phyloP scores from a whole-genome alignment of 2,888 invertebrate genomes.

The Pogonocherus hispidulus region DNA sequence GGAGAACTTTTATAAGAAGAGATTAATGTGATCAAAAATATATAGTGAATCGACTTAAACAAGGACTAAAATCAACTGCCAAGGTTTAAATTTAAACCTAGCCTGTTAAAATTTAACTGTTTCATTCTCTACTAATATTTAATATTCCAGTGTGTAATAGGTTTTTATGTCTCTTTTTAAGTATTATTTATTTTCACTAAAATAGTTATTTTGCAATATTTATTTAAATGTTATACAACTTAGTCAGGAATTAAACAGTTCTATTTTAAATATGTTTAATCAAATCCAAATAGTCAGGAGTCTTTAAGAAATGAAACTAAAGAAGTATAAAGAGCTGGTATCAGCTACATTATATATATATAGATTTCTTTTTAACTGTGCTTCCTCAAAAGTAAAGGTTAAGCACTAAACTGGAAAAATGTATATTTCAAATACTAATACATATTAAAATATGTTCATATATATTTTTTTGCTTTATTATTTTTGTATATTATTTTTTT shows the following conservation, averaged over 20 bases:
- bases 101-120: slow-evolving; percentile 38
- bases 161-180: slow-evolving; percentile 13
- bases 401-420: slow-evolving; percentile 42
- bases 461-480: slow-evolving; percentile 26
- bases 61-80: slow-evolving; percentile 49
- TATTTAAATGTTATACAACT: slow-evolving; percentile 1
- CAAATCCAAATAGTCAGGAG: slow-evolving; percentile 37
- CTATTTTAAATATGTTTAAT: slow-evolving; percentile 37
- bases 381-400: slow-evolving; percentile 45
- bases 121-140: slow-evolving; percentile 36
- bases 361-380: slow-evolving; percentile 41
- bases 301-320: slow-evolving; percentile 33
- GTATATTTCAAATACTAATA: slow-evolving; percentile 38
- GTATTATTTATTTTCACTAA: slow-evolving; percentile 2
- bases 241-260: slow-evolving; percentile 42
- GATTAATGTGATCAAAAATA: slow-evolving; percentile 49
- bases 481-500: slow-evolving; percentile 28
- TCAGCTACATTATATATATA: slow-evolving; percentile 36
- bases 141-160: background rate
- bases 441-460: slow-evolving; percentile 25
- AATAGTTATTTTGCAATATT: slow-evolving; percentile 1
- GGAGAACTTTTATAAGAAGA: slow-evolving; percentile 85
- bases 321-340: slow-evolving; percentile 30
- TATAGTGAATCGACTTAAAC: slow-evolving; percentile 40
- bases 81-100: slow-evolving; percentile 8